Evolutionary conservation across 2,797 vertebrate genomes (phyloP).

Genomic region (Ctenochaetus hawaiiensis): DNA sequence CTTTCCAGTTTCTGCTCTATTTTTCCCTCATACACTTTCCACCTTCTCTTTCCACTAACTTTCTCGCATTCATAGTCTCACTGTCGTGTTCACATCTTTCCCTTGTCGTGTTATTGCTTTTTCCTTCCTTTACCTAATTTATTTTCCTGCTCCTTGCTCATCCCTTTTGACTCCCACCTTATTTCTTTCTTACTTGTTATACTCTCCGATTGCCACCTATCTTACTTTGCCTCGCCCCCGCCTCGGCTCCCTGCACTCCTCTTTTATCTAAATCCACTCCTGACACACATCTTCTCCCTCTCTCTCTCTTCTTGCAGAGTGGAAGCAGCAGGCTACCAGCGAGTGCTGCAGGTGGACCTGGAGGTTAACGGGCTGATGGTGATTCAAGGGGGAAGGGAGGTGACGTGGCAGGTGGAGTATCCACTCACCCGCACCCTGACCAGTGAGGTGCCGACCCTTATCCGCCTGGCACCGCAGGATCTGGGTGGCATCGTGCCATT

Average conservation of each 20-base stretch:
- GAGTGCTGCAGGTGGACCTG: constrained; percentile 92
- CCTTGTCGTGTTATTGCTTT: constrained; percentile 2
- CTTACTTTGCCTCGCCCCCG: not conserved
- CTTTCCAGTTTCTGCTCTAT: not conserved
- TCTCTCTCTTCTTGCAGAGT: constrained; percentile 75
- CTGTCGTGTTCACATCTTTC: constrained; percentile 19
- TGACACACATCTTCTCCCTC: constrained; percentile 44
- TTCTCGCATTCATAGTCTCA: constrained; percentile 3
- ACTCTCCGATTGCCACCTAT: constrained; percentile 19
- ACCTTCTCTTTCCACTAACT: not conserved
- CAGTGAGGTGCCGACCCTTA: constrained; percentile 87
- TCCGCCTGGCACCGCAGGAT: constrained; percentile 93
- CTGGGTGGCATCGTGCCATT: constrained; percentile 92
- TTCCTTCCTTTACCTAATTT: constrained; percentile 6
- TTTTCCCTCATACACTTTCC: constrained; percentile 3
- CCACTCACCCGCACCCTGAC: constrained; percentile 85
- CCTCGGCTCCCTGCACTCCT: not conserved
- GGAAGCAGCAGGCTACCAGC: constrained; percentile 85
- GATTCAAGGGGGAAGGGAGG: constrained; percentile 89
- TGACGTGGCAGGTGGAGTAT: constrained; percentile 97
- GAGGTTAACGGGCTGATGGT: constrained; percentile 91
- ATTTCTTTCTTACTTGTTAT: constrained; percentile 34
- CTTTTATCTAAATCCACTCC: constrained; percentile 54
- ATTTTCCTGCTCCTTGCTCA: constrained; percentile 10
- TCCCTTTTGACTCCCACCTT: constrained; percentile 20